Percentiles rank a stretch among this genome's conserved stretches.
phyloP scores from a whole-genome alignment of 2,797 vertebrate species.

The Crenuchus spilurus region DNA sequence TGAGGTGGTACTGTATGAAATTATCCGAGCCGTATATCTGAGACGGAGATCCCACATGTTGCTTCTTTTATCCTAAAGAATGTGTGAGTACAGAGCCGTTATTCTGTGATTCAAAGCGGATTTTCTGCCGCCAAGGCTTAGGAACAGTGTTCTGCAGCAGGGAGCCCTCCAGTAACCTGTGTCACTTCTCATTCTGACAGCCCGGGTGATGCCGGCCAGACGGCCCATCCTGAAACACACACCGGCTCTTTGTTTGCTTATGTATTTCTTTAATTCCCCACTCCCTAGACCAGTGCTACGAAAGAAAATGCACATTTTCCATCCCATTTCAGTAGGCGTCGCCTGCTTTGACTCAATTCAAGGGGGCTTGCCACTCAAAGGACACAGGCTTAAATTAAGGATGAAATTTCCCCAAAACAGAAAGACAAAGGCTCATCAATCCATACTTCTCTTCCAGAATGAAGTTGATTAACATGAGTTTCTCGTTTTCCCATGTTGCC shows the following conservation, averaged over 20 bases:
- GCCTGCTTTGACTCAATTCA: constrained; percentile 91
- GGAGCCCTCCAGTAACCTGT: constrained; percentile 88
- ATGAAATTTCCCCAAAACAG: constrained; percentile 76
- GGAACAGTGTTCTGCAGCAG: constrained; percentile 77
- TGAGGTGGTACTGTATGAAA: neutral
- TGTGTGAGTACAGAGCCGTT: constrained; percentile 69
- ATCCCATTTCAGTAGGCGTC: constrained; percentile 78
- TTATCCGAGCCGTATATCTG: constrained; percentile 18
- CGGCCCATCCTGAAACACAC: constrained; percentile 88
- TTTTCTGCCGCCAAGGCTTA: constrained; percentile 60
- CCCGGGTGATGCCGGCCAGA: constrained; percentile 89
- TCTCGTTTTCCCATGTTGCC: constrained; percentile 43
- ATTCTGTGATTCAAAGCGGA: constrained; percentile 73
- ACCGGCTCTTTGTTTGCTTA: constrained; percentile 88
- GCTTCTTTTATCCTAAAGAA: constrained; percentile 69
- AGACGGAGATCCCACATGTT: constrained; percentile 51
- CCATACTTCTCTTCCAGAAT: constrained; percentile 62
- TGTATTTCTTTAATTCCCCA: constrained; percentile 61
- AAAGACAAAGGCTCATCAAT: constrained; percentile 65
- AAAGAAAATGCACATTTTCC: constrained; percentile 86
- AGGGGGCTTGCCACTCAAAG: constrained; percentile 88
- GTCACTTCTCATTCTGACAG: constrained; percentile 88
- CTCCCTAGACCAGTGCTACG: constrained; percentile 70
- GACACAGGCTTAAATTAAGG: constrained; percentile 83
- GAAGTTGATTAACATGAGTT: constrained; percentile 47